These are phyloP conservation scores for Scaptomyza tumidula DNA, from an alignment of 2,888 invertebrate species.

Conservation along the genomic window DNA sequence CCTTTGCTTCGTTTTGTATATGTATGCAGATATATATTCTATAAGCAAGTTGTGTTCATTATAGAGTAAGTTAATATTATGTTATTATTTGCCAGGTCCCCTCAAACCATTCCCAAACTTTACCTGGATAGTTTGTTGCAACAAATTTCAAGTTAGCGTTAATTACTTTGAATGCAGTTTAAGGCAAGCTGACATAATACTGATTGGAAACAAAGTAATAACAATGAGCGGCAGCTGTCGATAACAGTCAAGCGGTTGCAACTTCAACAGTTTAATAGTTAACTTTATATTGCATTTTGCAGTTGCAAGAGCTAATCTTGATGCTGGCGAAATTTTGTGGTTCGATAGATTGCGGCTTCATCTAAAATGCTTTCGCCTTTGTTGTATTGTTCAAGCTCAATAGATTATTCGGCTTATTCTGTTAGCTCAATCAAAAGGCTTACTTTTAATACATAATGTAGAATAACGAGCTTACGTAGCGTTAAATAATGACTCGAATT, in stretches of 20 bases:
- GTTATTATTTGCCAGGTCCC: slow-evolving; percentile 40
- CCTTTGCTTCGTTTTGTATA: slow-evolving; percentile 21
- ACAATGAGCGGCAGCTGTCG: slow-evolving; percentile 8
- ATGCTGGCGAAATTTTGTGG: slow-evolving; percentile 7
- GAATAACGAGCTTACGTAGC: slow-evolving; percentile 9
- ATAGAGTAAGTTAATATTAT: slow-evolving; percentile 56
- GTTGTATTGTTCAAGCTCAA: slow-evolving; percentile 33
- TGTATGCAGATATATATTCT: slow-evolving; percentile 1
- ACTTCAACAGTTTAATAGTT: neutral
- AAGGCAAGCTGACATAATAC: slow-evolving; percentile 19
- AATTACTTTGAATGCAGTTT: slow-evolving; percentile 70
- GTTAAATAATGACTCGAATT: neutral
- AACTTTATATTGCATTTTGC: slow-evolving; percentile 17
- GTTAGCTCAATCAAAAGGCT: slow-evolving; percentile 3
- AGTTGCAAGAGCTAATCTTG: slow-evolving; percentile 14
- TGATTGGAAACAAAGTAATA: neutral
- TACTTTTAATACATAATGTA: slow-evolving; percentile 15
- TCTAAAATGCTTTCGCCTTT: slow-evolving; percentile 24
- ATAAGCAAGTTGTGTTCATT: slow-evolving; percentile 37
- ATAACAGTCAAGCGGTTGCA: neutral
- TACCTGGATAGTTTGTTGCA: slow-evolving; percentile 30
- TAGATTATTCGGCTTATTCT: slow-evolving; percentile 36
- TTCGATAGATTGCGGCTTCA: neutral
- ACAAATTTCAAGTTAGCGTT: slow-evolving; percentile 51
- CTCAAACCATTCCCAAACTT: slow-evolving; percentile 18